Percentiles rank a stretch among this genome's conserved stretches.
phyloP scores from a whole-genome alignment of 1,140 invertebrate genomes.

The Palaemon carinicauda region DNA sequence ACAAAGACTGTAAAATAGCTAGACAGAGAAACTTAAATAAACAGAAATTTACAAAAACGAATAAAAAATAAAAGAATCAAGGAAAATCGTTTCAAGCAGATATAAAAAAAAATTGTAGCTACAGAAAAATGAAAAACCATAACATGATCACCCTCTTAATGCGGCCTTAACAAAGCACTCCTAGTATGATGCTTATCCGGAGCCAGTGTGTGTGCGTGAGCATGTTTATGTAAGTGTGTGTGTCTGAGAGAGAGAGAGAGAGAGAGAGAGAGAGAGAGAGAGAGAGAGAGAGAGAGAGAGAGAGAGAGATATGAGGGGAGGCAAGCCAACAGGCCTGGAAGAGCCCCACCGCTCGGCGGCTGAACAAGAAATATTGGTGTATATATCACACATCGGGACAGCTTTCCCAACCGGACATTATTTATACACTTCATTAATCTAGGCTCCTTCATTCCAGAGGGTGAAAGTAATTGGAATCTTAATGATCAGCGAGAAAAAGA shows the following conservation, averaged over 20 bases:
- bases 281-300: not conserved
- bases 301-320: not conserved
- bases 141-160: no score
- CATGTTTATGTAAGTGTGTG: not conserved
- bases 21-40: no score
- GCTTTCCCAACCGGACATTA: not conserved
- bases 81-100: no score
- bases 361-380: conserved; percentile 32
- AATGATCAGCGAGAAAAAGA: conserved; percentile 21
- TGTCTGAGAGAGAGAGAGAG: not conserved
- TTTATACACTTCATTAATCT: conserved; percentile 37
- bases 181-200: no score
- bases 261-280: conserved; percentile 14
- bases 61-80: no score
- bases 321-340: no score
- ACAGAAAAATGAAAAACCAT: no score
- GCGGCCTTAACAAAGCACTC: no score
- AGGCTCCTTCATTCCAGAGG: not conserved
- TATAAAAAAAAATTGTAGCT: no score
- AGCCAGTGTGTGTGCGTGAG: no score
- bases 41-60: no score
- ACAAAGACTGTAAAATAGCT: no score
- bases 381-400: conserved; percentile 31
- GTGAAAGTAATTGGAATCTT: conserved; percentile 31
- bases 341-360: not conserved